Evolutionary conservation across 2,113 vertebrate genomes (phyloP), one percentile per base, ranked within the genome.

Genomic region (Catagonus wagneri): DNA sequence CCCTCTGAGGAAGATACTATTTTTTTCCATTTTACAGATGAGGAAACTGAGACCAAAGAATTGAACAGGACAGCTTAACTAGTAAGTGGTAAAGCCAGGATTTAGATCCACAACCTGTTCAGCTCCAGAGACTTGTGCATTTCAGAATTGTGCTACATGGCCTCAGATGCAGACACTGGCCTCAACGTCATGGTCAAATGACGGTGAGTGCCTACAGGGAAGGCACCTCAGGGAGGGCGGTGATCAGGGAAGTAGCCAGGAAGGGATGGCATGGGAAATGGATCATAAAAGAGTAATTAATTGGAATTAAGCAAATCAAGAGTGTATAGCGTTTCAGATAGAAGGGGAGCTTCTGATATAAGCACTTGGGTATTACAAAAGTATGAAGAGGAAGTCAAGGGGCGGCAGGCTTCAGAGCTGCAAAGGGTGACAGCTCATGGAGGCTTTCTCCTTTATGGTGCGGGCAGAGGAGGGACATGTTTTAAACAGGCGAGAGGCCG

Each of bases 11-110:
- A 89, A 65, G 14, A 25, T 39, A 60, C 9, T 58, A 44, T 36
- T 84, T 44, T 44, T 44, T 39, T 36, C 25, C 32, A 75, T 89
- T 91, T 95, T 65, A 92, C 22, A 96, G 50, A 78, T 25, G 20
- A 87, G 27, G n/a, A 91, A 91, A 89, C 29, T 78, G 61, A 97
- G 15, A 13, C 58, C n/a, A 86, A 87, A 22, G 56, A 74, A 96
- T 90, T 90, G n/a, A 19, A 29, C 54, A 54, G 93, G n/a, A 84
- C 22, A 75, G 8, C 13, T 25, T 68, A 79, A 81, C 6, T 81
- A 79, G 1, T 84, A 91, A 81, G 22, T 36, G 23, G 32, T 52
- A 15, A n/a, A 39, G 50, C 65, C 60, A 95, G 58, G 44, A 79
- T 90, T 89, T 76, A 81, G 56, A 80, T 16, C 22, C 7, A 22